phyloP scores from a whole-genome alignment of 2,888 invertebrate genomes.

The Aproaerema taeniolella region DNA sequence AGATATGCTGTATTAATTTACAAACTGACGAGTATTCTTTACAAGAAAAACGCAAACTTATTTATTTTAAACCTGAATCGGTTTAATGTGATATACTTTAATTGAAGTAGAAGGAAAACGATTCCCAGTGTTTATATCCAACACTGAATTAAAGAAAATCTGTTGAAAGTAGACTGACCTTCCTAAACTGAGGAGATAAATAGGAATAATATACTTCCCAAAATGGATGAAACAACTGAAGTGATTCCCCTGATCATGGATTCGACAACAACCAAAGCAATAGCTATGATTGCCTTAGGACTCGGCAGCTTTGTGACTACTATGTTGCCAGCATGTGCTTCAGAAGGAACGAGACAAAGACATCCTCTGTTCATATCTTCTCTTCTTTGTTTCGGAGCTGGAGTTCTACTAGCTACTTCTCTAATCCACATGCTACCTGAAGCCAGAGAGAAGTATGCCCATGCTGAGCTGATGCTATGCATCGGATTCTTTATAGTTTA shows the following conservation, averaged over 20 bases:
- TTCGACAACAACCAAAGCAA: slow-evolving; percentile 76
- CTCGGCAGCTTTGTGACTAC: slow-evolving; percentile 83
- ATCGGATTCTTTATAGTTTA: slow-evolving; percentile 85
- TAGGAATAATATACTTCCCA: no score
- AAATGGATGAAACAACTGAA: slow-evolving; percentile 3
- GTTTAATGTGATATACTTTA: no score
- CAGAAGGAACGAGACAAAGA: slow-evolving; percentile 72
- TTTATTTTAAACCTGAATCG: no score
- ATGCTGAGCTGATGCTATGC: slow-evolving; percentile 81
- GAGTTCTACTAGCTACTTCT: slow-evolving; percentile 86
- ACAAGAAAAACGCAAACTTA: no score
- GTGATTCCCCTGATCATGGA: slow-evolving; percentile 46
- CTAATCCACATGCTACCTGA: slow-evolving; percentile 90
- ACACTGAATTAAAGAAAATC: not conserved
- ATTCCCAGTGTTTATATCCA: no score
- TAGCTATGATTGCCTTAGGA: slow-evolving; percentile 82
- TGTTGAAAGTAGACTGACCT: no score
- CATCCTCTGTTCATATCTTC: slow-evolving; percentile 82
- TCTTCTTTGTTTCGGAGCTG: slow-evolving; percentile 88
- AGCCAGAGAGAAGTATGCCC: slow-evolving; percentile 77
- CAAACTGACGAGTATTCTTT: no score
- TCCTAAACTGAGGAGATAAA: no score
- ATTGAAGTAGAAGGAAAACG: no score
- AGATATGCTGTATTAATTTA: no score
- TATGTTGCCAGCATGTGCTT: slow-evolving; percentile 81